Percentiles rank a stretch among this genome's conserved stretches.
These are phyloP conservation scores for Heterotis niloticus DNA, from an alignment of 2,113 vertebrate species.

Conservation along the genomic window DNA sequence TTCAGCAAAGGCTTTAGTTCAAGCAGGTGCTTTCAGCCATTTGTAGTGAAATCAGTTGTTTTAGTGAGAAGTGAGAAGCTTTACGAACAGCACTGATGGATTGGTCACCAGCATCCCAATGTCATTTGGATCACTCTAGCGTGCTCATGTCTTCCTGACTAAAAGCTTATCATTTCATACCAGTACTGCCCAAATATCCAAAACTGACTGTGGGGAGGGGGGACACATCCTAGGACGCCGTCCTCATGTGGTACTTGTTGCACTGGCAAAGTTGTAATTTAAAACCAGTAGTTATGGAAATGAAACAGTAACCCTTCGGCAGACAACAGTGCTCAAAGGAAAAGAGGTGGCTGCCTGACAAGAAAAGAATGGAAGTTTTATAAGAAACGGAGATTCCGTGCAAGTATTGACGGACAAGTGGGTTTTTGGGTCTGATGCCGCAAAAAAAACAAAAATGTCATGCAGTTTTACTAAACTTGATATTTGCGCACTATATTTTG, in stretches of 20 bases:
- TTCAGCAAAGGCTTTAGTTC: background rate
- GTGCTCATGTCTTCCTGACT: background rate
- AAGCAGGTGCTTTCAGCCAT: constrained; percentile 34
- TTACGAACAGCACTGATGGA: constrained; percentile 39
- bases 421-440: background rate
- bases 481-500: no score
- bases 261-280: background rate
- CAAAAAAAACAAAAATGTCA: no score
- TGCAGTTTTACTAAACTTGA: no score
- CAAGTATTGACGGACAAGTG: background rate
- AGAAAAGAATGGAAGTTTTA: background rate
- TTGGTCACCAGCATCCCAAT: constrained; percentile 2
- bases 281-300: background rate
- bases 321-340: background rate
- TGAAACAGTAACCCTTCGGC: background rate
- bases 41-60: constrained; percentile 26
- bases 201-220: background rate
- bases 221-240: background rate
- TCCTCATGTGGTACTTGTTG: background rate
- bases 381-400: background rate
- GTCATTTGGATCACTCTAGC: constrained; percentile 8
- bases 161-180: background rate
- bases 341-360: background rate
- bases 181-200: no score
- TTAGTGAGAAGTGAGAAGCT: constrained; percentile 27